A percentile compares a stretch with the other conserved stretches of the same genome.
Evolutionary conservation across 2,797 vertebrate species (phyloP).

Genomic region (Phyllotis vaccarum): DNA sequence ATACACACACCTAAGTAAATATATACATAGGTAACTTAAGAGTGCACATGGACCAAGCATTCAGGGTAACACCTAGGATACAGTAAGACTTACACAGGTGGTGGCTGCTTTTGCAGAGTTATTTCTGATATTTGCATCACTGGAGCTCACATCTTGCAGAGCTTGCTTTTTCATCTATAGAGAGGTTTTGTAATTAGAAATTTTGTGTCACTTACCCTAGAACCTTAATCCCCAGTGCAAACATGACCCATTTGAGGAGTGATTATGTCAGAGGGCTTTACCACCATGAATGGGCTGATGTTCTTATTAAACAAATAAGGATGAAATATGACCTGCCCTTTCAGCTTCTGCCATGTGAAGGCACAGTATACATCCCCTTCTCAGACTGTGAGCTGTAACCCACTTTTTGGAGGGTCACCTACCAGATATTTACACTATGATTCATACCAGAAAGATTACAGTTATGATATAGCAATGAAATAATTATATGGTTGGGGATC

Average conservation of each 20-base stretch:
- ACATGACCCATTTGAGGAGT: neutral
- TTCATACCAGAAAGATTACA: neutral
- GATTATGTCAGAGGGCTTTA: neutral
- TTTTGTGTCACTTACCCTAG: neutral
- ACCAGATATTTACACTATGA: no score
- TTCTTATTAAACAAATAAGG: neutral
- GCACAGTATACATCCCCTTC: neutral
- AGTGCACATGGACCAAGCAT: neutral
- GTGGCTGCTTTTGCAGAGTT: neutral
- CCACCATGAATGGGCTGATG: neutral
- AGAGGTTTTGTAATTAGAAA: neutral
- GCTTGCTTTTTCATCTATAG: neutral
- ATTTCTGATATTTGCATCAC: neutral
- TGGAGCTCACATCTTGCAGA: neutral
- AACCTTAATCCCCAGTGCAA: neutral
- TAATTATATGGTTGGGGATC: neutral
- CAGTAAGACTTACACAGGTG: rapidly evolving
- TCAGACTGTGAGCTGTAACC: neutral
- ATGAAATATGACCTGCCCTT: neutral
- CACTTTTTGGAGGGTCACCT: neutral
- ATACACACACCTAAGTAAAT: neutral
- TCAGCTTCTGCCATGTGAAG: neutral
- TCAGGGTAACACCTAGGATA: neutral
- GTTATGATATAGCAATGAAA: no score
- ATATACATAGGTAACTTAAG: neutral